A percentile compares a stretch with the other conserved stretches of the same genome.
phyloP scores from a whole-genome alignment of 2,113 vertebrate species.

The Carassius gibelio region DNA sequence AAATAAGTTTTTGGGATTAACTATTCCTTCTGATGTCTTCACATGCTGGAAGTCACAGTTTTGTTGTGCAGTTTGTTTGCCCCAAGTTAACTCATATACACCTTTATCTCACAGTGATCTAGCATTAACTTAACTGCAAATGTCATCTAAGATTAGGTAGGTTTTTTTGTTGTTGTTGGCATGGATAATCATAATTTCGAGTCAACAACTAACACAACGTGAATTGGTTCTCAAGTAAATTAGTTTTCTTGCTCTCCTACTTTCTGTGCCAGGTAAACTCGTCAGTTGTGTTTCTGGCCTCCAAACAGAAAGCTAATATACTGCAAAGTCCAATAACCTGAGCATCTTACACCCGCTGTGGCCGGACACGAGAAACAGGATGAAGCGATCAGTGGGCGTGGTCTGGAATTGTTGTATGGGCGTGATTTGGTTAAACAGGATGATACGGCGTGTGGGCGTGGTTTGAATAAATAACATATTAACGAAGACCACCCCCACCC shows the following conservation, averaged over 20 bases:
- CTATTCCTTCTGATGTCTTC: too few relatives aligned
- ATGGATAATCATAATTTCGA: not conserved
- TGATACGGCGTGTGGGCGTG: constrained; percentile 17
- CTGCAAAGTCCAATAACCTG: not conserved
- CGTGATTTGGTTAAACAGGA: constrained; percentile 32
- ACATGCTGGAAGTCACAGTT: not conserved
- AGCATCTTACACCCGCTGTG: not conserved
- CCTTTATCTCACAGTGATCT: not conserved
- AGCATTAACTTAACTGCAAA: not conserved
- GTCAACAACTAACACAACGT: not conserved
- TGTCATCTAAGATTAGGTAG: not conserved
- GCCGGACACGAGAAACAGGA: constrained; percentile 49
- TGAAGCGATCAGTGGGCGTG: constrained; percentile 36
- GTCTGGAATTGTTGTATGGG: not conserved
- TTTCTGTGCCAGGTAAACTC: not conserved
- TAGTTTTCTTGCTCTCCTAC: not conserved
- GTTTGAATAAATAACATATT: not conserved
- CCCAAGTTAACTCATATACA: not conserved
- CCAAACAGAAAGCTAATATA: not conserved
- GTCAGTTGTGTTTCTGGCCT: not conserved
- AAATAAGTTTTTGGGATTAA: not conserved
- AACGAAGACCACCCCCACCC: not conserved
- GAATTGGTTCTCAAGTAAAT: not conserved
- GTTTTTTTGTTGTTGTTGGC: not conserved
- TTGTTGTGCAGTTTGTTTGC: not conserved